Percentiles rank a stretch among this genome's conserved stretches.
Conservation (phyloP, 2,797 vertebrate genomes). For the Apogon talboti region DNA sequence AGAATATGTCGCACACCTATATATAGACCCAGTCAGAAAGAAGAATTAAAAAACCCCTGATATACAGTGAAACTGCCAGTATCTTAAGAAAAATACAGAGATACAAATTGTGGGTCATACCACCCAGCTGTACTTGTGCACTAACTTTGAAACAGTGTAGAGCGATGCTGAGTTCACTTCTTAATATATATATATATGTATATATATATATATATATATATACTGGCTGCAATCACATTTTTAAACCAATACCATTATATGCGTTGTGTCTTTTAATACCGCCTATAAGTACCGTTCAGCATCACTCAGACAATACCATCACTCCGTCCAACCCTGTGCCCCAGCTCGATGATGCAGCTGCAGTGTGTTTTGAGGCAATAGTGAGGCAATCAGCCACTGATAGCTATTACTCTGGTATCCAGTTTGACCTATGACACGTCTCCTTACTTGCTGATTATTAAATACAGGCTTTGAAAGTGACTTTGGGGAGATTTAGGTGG, state of each 20-base stretch:
- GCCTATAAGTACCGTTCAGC: neutral
- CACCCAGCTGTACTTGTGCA: too few species aligned
- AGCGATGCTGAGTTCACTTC: too few species aligned
- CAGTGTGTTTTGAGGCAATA: constrained; percentile 18
- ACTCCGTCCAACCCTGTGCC: constrained; percentile 5
- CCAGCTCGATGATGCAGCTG: neutral
- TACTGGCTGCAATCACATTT: neutral
- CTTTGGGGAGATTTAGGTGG: constrained; percentile 62
- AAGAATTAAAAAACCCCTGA: too few species aligned
- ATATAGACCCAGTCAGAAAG: too few species aligned
- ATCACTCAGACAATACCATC: constrained; percentile 1
- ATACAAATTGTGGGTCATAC: too few species aligned
- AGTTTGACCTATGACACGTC: constrained; percentile 60
- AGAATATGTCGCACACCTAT: too few species aligned
- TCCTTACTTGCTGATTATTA: constrained; percentile 65
- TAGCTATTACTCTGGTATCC: constrained; percentile 61
- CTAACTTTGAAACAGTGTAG: too few species aligned
- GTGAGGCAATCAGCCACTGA: constrained; percentile 64
- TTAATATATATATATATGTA: too few species aligned
- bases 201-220: too few species aligned
- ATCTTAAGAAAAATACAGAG: too few species aligned
- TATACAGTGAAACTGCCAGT: too few species aligned
- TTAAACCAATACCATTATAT: neutral
- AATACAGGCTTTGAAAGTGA: constrained; percentile 74
- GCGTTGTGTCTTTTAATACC: neutral